Evolutionary conservation across 1,140 invertebrate genomes (phyloP), one percentile per base, ranked within the genome.

Genomic region (Druon quercuslanigerum): DNA sequence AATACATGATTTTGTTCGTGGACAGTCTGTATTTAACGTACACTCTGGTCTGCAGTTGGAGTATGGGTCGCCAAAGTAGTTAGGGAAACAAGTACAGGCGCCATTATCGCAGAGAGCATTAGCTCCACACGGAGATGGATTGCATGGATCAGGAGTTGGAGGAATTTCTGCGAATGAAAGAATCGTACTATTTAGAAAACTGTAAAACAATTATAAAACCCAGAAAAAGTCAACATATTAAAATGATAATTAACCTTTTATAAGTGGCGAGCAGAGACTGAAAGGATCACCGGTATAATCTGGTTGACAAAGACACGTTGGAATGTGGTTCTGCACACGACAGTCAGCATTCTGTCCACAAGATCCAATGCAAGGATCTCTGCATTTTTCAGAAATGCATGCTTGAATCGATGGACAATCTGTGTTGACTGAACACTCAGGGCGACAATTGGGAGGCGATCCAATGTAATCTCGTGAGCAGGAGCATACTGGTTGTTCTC

Each of bases 21-120:
- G 91, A 87, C 96, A 97, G 77, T 97, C 96, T 2, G 95, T 94
- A 87, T 96, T 97, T 84, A 96, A 93, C 0, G 96, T 94, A 88
- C 96, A 97, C 89, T 97, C 96, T 16, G 96, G 96, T 79, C 95
- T 91, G 88, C 96, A 97, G 19, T 89, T 91, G 0, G 81, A 82
- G 72, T 92, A 92, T 71, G 96, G 95, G 81, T 95, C 93, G 74
- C 96, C 96, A 51, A 96, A 93, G 80, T 96, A 96, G 82, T 95
- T 95, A 11, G 93, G 91, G 6, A 93, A 88, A 86, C 96, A 97
- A 57, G 93, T 93, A 85, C 96, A 97, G n/a, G 94, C 92, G 51
- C 95, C 94, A 83, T 94, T 93, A 51, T 94, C 93, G 20, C 96
- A 97, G 81, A 94, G 92, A 7, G 95, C 93, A 81, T 96, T 96